A percentile compares a stretch with the other conserved stretches of the same genome.
These are phyloP conservation scores for Scomber scombrus DNA, from an alignment of 2,113 vertebrate species.

Conservation along the genomic window DNA sequence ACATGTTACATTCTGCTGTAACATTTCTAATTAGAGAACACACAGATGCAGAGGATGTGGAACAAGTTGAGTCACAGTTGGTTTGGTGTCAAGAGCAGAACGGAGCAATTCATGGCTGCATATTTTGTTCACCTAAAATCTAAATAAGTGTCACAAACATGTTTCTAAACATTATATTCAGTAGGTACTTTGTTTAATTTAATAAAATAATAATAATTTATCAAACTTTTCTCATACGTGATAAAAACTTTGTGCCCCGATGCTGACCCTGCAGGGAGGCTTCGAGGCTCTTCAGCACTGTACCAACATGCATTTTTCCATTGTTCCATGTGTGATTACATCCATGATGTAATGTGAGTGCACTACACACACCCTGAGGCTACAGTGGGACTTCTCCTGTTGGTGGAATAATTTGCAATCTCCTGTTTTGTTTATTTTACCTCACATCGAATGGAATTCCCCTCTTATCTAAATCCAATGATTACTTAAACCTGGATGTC, in stretches of 20 bases:
- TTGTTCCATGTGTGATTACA: slow-evolving; percentile 70
- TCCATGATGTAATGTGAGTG: slow-evolving; percentile 76
- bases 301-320: slow-evolving; percentile 72
- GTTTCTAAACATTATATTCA: neutral
- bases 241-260: slow-evolving; percentile 42
- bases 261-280: slow-evolving; percentile 60
- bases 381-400: slow-evolving; percentile 63
- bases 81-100: slow-evolving; percentile 38
- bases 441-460: slow-evolving; percentile 78
- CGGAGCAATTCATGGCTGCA: neutral
- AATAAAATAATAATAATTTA: neutral
- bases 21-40: slow-evolving; percentile 76
- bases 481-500: slow-evolving; percentile 83
- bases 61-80: slow-evolving; percentile 71
- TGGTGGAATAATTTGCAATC: slow-evolving; percentile 70
- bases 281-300: slow-evolving; percentile 43
- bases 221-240: neutral
- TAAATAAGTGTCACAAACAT: neutral
- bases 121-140: neutral
- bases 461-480: slow-evolving; percentile 83
- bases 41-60: slow-evolving; percentile 56
- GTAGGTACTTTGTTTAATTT: neutral
- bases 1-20: slow-evolving; percentile 67
- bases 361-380: slow-evolving; percentile 44
- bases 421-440: slow-evolving; percentile 77